Evolutionary conservation across 35 echinoderm and acorn worm species (phyloP).

Genomic region (Eucidaris tribuloides): DNA sequence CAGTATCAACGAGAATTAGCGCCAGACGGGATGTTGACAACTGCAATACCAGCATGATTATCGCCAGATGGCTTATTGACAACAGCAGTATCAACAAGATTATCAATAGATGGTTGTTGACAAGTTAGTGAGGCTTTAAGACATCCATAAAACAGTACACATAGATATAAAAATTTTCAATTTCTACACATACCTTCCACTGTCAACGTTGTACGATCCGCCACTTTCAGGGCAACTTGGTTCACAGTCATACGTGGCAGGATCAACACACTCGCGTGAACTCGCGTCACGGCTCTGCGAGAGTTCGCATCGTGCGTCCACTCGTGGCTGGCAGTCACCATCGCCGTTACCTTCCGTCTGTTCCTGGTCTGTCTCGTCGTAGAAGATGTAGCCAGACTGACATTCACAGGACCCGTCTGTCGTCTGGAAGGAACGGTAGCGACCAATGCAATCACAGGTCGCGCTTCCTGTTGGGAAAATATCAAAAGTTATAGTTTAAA

Average conservation of each 20-base stretch:
- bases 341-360: slow-evolving; percentile 79
- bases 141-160: not conserved
- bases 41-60: no score
- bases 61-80: no score
- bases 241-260: slow-evolving; percentile 42
- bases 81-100: no score
- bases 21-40: no score
- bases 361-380: slow-evolving; percentile 61
- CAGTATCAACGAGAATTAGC: no score
- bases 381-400: slow-evolving; percentile 88
- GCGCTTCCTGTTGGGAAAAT: slow-evolving; percentile 43
- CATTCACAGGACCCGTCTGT: slow-evolving; percentile 85
- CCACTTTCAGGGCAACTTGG: slow-evolving; percentile 12
- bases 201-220: slow-evolving; percentile 60
- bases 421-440: slow-evolving; percentile 91
- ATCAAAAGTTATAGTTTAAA: not conserved
- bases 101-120: no score
- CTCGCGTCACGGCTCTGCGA: slow-evolving; percentile 69
- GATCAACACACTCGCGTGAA: slow-evolving; percentile 68
- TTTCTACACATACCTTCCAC: slow-evolving; percentile 58
- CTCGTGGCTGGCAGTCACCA: slow-evolving; percentile 81
- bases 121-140: not conserved
- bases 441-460: slow-evolving; percentile 65
- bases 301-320: slow-evolving; percentile 80
- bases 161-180: not conserved